Evolutionary conservation across 2,113 vertebrate species (phyloP).

Genomic region (Colossoma macropomum): DNA sequence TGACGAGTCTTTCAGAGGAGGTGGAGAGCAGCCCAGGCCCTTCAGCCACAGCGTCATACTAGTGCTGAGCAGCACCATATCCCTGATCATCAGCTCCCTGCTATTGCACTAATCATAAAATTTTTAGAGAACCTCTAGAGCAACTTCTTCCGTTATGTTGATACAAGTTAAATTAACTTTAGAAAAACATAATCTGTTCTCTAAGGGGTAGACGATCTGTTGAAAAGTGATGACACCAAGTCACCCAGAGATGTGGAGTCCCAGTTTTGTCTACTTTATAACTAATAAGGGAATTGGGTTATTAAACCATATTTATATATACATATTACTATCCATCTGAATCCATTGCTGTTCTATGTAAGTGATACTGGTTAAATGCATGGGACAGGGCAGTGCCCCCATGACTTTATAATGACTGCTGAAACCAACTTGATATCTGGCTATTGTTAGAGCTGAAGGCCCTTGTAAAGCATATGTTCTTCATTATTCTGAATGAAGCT

Average conservation of each 20-base stretch:
- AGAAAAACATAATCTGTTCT: background rate
- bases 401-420: background rate
- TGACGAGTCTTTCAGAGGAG: no score
- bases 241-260: background rate
- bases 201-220: background rate
- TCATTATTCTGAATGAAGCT: background rate
- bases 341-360: background rate
- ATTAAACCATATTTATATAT: background rate
- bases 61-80: constrained; percentile 30
- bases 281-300: background rate
- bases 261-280: background rate
- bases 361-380: background rate
- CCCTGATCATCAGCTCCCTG: constrained; percentile 31
- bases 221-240: background rate
- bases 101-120: constrained; percentile 26
- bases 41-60: constrained; percentile 1
- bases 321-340: background rate
- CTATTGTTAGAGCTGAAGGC: background rate
- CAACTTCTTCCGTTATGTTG: background rate
- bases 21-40: background rate
- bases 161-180: background rate
- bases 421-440: background rate
- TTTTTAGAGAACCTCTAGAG: background rate
- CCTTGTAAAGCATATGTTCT: no score
- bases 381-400: background rate